phyloP scores from a whole-genome alignment of 2,797 vertebrate genomes.

The Enteromius viviparus region DNA sequence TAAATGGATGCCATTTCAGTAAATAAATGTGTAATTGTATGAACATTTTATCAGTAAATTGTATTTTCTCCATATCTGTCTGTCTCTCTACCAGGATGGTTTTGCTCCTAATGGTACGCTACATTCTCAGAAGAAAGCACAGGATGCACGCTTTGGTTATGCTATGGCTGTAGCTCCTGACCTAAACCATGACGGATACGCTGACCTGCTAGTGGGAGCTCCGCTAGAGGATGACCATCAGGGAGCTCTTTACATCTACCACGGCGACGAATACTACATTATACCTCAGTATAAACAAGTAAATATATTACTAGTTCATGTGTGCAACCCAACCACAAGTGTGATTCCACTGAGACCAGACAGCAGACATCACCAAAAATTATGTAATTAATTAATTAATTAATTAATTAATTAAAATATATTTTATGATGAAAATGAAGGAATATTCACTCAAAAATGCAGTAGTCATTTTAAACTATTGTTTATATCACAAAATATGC shows the following conservation, averaged over 20 bases:
- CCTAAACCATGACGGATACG: constrained; percentile 88
- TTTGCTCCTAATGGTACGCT: constrained; percentile 84
- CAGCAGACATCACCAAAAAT: background rate
- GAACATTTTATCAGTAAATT: background rate
- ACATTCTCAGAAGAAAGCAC: constrained; percentile 76
- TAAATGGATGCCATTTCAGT: background rate
- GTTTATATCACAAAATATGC: background rate
- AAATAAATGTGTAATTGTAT: background rate
- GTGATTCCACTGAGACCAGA: background rate
- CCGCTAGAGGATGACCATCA: constrained; percentile 91
- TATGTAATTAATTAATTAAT: background rate
- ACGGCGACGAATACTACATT: constrained; percentile 78
- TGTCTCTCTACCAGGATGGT: constrained; percentile 68
- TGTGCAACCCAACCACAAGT: background rate
- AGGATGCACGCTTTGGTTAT: constrained; percentile 91
- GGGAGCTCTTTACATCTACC: constrained; percentile 91
- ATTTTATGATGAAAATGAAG: background rate
- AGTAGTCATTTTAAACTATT: background rate
- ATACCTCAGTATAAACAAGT: constrained; percentile 84
- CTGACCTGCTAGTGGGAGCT: constrained; percentile 87
- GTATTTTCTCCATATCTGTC: background rate
- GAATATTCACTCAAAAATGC: background rate
- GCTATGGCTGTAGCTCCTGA: constrained; percentile 84
- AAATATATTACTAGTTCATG: constrained; percentile 11
- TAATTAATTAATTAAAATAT: background rate